Evolutionary conservation across 2,113 vertebrate genomes (phyloP), one percentile per base, ranked within the genome.

Genomic region (Sardina pilchardus): DNA sequence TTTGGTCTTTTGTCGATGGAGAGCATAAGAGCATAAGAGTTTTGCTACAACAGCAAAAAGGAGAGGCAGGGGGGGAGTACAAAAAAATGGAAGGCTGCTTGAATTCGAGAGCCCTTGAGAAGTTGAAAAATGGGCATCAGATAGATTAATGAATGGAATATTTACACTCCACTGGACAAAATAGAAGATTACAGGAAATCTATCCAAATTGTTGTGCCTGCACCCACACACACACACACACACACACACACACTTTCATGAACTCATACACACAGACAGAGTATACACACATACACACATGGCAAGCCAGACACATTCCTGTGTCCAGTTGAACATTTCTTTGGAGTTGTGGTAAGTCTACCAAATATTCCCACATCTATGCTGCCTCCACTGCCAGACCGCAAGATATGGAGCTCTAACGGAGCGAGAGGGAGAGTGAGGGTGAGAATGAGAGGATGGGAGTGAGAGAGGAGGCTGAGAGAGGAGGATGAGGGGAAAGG

Each of bases 131-230:
- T 75, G 47, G 24, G 78, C 82, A 81, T 47, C 34, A 83, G 82
- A 87, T 85, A 81, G 86, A 84, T 63, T 81, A 88, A 80, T 56
- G 63, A 84, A 88, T 59, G 85, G 84, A 88, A 85, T 78, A 87
- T 85, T 87, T 83, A 83, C 82, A 87, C 81, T 75, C 81, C 83
- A 88, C 84, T 86, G 53, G 84, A 83, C 19, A 84, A 87, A 83
- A 48, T 81, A 82, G 34, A 63, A 12, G 84, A 81, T 86, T 42
- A 17, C 24, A 48, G 6, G 83, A 82, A 84, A 56, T 81, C n/a
- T 6, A 43, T 85, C 84, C 84, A 85, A 86, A 75, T 83, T 75
- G 75, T 71, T 14, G 8, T 71, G n/a, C 3, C 10, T 14, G 14
- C 63, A 71, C 63, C 30, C 36, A 67, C 21, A 89, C n/a, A 71